These are phyloP conservation scores for Diorhabda carinulata DNA, from an alignment of 1,140 invertebrate genomes.

Conservation along the genomic window DNA sequence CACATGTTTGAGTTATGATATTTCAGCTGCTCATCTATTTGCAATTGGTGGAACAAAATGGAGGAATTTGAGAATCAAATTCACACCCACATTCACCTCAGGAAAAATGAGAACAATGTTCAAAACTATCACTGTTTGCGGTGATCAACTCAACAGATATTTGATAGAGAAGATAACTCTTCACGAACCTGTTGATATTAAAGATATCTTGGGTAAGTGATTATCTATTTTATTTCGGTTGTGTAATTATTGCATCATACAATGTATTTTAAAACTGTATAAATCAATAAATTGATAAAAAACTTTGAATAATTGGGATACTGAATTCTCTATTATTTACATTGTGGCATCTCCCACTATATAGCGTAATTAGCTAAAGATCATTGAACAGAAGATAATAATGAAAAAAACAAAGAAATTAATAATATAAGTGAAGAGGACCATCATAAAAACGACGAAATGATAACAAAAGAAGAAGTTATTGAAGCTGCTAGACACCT, in stretches of 20 bases:
- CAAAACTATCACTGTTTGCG: slow-evolving; percentile 31
- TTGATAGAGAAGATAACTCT: slow-evolving; percentile 27
- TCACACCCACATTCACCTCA: slow-evolving; percentile 52
- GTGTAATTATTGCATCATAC: too few species aligned
- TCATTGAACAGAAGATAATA: too few species aligned
- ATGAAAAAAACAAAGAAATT: too few species aligned
- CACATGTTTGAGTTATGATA: too few species aligned
- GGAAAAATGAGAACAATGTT: slow-evolving; percentile 52
- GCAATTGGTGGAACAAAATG: slow-evolving; percentile 47
- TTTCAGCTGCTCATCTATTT: slow-evolving; percentile 48
- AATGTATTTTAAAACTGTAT: too few species aligned
- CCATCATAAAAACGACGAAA: too few species aligned
- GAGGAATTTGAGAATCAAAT: slow-evolving; percentile 48
- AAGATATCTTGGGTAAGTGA: slow-evolving; percentile 45
- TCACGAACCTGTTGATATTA: slow-evolving; percentile 49
- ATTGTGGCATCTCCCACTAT: not conserved
- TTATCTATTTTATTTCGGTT: too few species aligned
- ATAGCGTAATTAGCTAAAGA: not conserved
- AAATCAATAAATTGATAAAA: too few species aligned
- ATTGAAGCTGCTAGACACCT: too few species aligned
- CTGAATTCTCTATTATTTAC: not conserved
- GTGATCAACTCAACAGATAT: slow-evolving; percentile 46
- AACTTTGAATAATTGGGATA: too few species aligned
- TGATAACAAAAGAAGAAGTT: too few species aligned
- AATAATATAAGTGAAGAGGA: too few species aligned